Conservation (phyloP, 2,888 invertebrate species). For the Helleia helle region DNA sequence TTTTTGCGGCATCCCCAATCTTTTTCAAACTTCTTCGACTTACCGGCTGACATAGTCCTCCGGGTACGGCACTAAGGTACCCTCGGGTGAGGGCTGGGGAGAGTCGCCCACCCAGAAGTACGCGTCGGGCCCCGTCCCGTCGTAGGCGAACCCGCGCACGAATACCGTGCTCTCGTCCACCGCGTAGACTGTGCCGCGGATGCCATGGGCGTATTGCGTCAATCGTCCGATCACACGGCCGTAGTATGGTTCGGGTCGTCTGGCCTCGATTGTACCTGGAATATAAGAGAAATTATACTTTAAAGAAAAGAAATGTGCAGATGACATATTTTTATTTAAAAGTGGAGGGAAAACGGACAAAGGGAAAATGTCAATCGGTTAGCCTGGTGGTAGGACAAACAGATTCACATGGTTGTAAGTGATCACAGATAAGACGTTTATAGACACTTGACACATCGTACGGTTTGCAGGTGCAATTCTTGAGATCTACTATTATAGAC, state of each 20-base stretch:
- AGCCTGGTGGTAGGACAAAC: too few species aligned
- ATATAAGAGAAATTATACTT: too few species aligned
- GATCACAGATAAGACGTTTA: too few species aligned
- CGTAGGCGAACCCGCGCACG: conserved; percentile 89
- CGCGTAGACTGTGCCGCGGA: conserved; percentile 87
- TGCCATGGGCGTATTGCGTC: conserved; percentile 83
- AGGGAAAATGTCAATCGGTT: too few species aligned
- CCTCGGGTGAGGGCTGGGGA: conserved; percentile 85
- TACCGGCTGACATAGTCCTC: conserved; percentile 87
- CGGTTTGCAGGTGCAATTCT: too few species aligned
- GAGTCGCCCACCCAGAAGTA: conserved; percentile 94
- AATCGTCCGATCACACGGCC: conserved; percentile 84
- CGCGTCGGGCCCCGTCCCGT: conserved; percentile 90
- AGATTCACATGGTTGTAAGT: too few species aligned
- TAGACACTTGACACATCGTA: too few species aligned
- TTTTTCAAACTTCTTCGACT: conserved; percentile 46
- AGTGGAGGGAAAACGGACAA: too few species aligned
- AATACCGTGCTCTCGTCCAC: conserved; percentile 92
- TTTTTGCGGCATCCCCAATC: too few species aligned
- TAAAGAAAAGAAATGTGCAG: too few species aligned
- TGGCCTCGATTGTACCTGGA: conserved; percentile 33
- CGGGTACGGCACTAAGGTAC: conserved; percentile 89
- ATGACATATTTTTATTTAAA: too few species aligned
- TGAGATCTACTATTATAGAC: too few species aligned
- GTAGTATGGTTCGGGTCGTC: conserved; percentile 78